Percentiles rank a stretch among this genome's conserved stretches.
Evolutionary conservation across 2,113 vertebrate genomes (phyloP).

Genomic region (Phaetusa simplex): DNA sequence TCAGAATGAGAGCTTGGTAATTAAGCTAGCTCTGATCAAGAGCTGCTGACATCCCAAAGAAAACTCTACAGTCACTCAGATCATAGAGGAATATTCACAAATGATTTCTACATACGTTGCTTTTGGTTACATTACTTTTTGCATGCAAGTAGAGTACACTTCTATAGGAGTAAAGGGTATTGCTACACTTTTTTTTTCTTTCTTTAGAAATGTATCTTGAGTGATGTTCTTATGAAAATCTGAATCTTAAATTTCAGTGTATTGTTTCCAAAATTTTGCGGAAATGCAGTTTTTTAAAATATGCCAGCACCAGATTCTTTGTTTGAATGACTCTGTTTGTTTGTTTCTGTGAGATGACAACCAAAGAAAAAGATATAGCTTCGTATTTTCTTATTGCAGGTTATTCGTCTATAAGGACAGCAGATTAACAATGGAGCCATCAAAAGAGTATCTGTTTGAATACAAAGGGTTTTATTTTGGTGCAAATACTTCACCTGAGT

Average conservation of each 20-base stretch:
- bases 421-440: neutral
- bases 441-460: neutral
- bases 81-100: neutral
- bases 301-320: neutral
- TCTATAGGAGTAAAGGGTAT: neutral
- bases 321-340: neutral
- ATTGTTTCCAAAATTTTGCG: neutral
- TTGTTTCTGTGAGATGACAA: neutral
- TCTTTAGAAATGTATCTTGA: neutral
- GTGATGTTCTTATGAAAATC: neutral
- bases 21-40: neutral
- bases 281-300: neutral
- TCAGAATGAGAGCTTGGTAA: neutral
- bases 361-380: neutral
- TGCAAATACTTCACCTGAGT: neutral
- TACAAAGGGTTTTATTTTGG: conserved; percentile 70
- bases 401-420: neutral
- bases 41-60: neutral
- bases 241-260: neutral
- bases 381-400: neutral
- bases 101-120: neutral
- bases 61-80: neutral
- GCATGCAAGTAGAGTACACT: too few relatives aligned
- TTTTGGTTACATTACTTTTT: neutral
- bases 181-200: neutral